Evolutionary conservation across 2,113 vertebrate genomes (phyloP).

Genomic region (human (Homo sapiens)): GRCh38 chr14:82984001-82984500

Average conservation of each 20-base stretch:
- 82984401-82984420: no score
- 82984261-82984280: neutral
- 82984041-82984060: neutral
- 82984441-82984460: neutral
- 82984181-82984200: neutral
- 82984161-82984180: neutral
- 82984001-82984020: neutral
- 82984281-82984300: neutral
- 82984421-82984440: neutral
- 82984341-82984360: neutral
- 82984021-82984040: neutral
- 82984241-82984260: neutral
- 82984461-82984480: neutral
- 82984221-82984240: neutral
- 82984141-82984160: neutral
- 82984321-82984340: neutral
- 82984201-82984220: neutral
- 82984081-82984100: neutral
- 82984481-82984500: neutral
- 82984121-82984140: neutral
- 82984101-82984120: neutral
- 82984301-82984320: neutral
- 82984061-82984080: neutral
- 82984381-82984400: neutral
- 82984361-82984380: neutral